These are phyloP conservation scores for Ceratotherium simum DNA, from an alignment of 2,113 vertebrate species.

Conservation along the genomic window DNA sequence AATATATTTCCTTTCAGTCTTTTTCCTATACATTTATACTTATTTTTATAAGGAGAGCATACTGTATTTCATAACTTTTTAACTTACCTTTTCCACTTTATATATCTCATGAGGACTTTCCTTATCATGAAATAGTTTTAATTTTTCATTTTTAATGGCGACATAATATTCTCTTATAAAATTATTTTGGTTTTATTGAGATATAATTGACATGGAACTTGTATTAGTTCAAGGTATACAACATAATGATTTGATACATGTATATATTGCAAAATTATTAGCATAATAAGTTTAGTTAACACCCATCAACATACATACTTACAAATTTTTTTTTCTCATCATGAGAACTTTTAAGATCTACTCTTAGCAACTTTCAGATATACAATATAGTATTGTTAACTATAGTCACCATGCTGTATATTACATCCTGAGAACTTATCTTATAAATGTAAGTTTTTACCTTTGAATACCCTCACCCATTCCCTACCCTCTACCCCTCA, in stretches of 20 bases:
- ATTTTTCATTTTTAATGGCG: slow-evolving; percentile 20
- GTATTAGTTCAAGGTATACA: not conserved
- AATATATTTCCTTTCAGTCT: slow-evolving; percentile 48
- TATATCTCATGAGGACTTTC: not conserved
- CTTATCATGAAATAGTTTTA: not conserved
- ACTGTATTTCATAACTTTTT: not conserved
- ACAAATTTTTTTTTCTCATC: not conserved
- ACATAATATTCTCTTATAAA: not conserved
- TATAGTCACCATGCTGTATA: not conserved
- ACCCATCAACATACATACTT: not conserved
- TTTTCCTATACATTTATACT: not conserved
- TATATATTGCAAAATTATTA: not conserved
- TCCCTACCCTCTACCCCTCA: not conserved
- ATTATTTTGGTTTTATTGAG: not conserved
- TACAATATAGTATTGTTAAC: not conserved
- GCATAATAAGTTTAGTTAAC: not conserved
- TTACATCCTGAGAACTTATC: not conserved
- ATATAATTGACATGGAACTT: not conserved
- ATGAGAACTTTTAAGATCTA: not conserved
- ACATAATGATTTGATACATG: not conserved
- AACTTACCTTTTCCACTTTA: not conserved
- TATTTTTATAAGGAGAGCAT: slow-evolving; percentile 8
- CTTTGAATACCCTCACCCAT: not conserved
- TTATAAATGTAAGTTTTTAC: not conserved
- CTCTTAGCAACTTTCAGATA: not conserved